These are phyloP conservation scores for Hippocampus abdominalis DNA, from an alignment of 2,113 vertebrate species.

Conservation along the genomic window DNA sequence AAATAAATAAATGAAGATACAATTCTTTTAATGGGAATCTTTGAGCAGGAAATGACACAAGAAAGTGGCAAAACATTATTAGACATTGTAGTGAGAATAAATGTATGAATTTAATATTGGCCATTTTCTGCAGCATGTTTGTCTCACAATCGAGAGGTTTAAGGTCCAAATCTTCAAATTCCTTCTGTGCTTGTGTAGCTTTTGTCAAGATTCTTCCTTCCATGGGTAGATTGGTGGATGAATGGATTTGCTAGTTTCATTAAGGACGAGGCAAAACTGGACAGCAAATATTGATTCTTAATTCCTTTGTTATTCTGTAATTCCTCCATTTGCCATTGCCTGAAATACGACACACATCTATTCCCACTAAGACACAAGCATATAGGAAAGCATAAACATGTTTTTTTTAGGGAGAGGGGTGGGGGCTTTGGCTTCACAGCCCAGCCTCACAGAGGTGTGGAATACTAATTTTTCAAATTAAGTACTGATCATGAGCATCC, in stretches of 20 bases:
- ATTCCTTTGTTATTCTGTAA: background rate
- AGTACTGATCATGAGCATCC: constrained; percentile 7
- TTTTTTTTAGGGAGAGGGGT: background rate
- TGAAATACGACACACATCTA: background rate
- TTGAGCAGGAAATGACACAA: too few relatives aligned
- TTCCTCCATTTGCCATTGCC: too few relatives aligned
- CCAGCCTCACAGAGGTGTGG: background rate
- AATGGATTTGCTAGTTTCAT: background rate
- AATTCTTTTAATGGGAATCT: too few relatives aligned
- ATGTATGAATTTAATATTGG: background rate
- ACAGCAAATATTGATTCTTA: background rate
- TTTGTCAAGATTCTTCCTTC: background rate
- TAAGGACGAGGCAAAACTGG: background rate
- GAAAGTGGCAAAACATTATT: too few relatives aligned
- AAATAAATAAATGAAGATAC: too few relatives aligned
- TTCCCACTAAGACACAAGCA: background rate
- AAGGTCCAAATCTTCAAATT: background rate
- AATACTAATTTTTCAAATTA: background rate
- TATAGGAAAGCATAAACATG: background rate
- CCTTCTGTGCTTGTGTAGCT: background rate
- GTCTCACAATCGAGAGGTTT: background rate
- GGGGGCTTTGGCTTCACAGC: background rate
- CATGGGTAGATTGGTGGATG: background rate
- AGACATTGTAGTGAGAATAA: too few relatives aligned
- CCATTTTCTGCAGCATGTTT: background rate